Conservation (phyloP, 2,113 vertebrate genomes). For the Myodes glareolus region DNA sequence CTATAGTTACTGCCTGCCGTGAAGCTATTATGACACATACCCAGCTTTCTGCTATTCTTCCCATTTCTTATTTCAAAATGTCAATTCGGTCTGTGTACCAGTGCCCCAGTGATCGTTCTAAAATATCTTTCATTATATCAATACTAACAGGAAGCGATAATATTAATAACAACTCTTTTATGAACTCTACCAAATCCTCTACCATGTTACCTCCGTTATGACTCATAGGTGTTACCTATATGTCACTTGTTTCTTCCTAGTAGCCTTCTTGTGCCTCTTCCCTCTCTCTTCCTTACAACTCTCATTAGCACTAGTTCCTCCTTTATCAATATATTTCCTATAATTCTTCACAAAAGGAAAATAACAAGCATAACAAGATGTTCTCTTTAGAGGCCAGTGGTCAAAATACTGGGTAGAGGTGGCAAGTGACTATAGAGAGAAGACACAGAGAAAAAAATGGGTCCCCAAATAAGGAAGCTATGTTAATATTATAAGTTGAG, state of each 20-base stretch:
- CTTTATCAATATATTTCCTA: background rate
- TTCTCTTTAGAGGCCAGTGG: background rate
- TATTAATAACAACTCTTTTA: background rate
- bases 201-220: background rate
- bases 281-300: background rate
- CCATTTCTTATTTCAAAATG: constrained; percentile 30
- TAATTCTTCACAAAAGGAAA: constrained; percentile 8
- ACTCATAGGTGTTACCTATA: background rate
- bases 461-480: background rate
- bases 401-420: background rate
- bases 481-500: background rate
- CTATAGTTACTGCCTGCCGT: background rate
- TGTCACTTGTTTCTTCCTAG: background rate
- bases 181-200: background rate
- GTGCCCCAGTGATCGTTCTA: background rate
- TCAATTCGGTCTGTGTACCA: background rate
- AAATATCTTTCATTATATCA: constrained; percentile 26
- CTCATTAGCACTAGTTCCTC: background rate
- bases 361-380: background rate
- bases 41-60: background rate
- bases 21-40: background rate
- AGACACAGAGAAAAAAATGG: constrained; percentile 12
- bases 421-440: background rate
- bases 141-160: background rate
- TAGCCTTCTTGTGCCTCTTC: background rate